These are phyloP conservation scores for Pedicia rivosa DNA, from an alignment of 2,888 invertebrate genomes.

Conservation along the genomic window DNA sequence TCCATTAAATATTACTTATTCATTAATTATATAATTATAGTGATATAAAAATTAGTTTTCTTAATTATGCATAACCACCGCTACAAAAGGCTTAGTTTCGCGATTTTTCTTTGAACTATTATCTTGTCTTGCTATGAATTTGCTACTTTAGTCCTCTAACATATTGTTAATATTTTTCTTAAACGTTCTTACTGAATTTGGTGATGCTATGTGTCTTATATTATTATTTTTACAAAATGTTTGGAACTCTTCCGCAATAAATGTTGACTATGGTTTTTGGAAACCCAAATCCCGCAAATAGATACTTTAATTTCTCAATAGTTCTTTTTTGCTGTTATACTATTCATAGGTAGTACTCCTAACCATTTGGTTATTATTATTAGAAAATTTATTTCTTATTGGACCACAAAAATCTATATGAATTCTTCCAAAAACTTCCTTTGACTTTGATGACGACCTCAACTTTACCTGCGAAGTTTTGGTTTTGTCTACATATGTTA, in stretches of 20 bases:
- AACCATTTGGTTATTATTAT: constrained; percentile 13
- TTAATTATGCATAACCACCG: too few relatives aligned
- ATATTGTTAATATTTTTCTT: constrained; percentile 1
- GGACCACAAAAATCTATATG: constrained; percentile 9
- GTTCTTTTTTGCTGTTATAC: constrained; percentile 6
- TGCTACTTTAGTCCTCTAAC: background rate
- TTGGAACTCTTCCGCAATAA: constrained; percentile 11
- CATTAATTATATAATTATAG: too few relatives aligned
- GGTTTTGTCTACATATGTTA: background rate
- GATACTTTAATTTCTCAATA: constrained; percentile 11
- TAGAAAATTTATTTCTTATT: constrained; percentile 6
- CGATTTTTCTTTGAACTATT: too few relatives aligned
- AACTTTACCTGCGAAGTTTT: background rate
- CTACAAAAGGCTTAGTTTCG: too few relatives aligned
- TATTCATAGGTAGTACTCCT: constrained; percentile 9
- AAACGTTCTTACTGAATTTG: background rate
- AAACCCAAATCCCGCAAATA: constrained; percentile 13
- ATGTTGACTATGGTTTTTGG: constrained; percentile 11
- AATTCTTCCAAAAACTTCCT: constrained; percentile 11
- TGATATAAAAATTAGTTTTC: too few relatives aligned
- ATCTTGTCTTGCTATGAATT: too few relatives aligned
- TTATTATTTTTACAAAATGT: constrained; percentile 12
- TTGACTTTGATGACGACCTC: constrained; percentile 9
- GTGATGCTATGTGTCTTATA: constrained; percentile 11
- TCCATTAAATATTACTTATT: too few relatives aligned